These are phyloP conservation scores for Zaprionus capensis DNA, from an alignment of 1,140 invertebrate genomes.

Conservation along the genomic window DNA sequence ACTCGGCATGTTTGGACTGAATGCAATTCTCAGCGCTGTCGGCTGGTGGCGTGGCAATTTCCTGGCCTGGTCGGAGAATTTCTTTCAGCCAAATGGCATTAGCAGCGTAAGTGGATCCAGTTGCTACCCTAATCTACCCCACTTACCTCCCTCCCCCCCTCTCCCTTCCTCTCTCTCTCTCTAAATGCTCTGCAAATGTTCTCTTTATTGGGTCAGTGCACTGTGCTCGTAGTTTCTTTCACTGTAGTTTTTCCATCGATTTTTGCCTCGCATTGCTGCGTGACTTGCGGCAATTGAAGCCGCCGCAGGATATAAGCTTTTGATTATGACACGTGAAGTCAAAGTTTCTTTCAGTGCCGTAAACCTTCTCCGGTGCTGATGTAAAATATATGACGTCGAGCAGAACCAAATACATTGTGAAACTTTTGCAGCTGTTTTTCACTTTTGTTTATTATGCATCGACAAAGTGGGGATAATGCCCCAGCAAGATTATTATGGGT, in stretches of 20 bases:
- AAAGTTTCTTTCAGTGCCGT: constrained; percentile 16
- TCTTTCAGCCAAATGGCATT: constrained; percentile 79
- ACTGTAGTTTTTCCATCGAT: constrained; percentile 54
- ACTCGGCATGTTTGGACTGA: constrained; percentile 75
- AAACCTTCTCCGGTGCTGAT: neutral
- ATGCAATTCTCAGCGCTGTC: constrained; percentile 71
- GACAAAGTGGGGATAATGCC: no score
- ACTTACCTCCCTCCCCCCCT: no score
- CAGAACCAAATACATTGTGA: neutral
- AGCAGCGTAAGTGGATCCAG: constrained; percentile 73
- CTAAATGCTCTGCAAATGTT: constrained; percentile 19
- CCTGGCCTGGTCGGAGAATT: constrained; percentile 67
- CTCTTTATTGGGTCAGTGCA: constrained; percentile 73
- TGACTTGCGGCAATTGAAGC: constrained; percentile 65
- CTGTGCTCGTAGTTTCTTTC: constrained; percentile 48
- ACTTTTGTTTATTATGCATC: neutral
- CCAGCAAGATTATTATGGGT: neutral
- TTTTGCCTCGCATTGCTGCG: constrained; percentile 43
- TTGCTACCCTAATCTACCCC: constrained; percentile 1
- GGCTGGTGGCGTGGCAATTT: constrained; percentile 74
- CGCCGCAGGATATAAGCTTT: constrained; percentile 76
- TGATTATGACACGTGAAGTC: constrained; percentile 73
- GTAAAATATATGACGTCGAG: neutral
- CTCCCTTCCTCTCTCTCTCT: no score
- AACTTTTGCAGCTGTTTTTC: neutral